Percentiles rank a stretch among this genome's conserved stretches.
phyloP scores from a whole-genome alignment of 2,113 vertebrate species.

The Hemichromis elongatus region DNA sequence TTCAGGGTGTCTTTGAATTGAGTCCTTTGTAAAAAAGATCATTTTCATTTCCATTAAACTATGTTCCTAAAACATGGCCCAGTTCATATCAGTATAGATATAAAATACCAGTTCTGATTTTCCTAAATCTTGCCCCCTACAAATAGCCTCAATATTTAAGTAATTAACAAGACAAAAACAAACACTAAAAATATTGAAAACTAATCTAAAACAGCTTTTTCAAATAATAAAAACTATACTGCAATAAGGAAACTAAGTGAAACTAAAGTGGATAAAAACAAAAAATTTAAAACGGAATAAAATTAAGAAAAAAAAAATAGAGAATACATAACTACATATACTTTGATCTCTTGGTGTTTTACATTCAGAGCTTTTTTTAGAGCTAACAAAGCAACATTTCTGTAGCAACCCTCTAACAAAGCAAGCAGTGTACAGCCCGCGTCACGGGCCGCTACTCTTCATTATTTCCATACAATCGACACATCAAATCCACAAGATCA shows the following conservation, averaged over 20 bases:
- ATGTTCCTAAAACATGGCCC: background rate
- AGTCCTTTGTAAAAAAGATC: background rate
- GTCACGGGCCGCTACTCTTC: background rate
- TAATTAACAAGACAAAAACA: background rate
- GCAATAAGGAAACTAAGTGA: background rate
- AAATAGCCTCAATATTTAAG: background rate
- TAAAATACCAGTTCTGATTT: background rate
- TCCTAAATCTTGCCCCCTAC: background rate
- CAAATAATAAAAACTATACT: background rate
- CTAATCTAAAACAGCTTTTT: background rate
- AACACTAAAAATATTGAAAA: background rate
- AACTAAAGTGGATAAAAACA: background rate
- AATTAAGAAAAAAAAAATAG: background rate
- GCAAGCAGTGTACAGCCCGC: background rate
- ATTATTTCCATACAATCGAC: conserved; percentile 15
- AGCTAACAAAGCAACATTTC: background rate
- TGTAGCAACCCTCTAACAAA: conserved; percentile 7
- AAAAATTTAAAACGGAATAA: background rate
- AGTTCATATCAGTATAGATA: background rate
- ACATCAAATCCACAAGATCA: background rate
- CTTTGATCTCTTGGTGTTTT: background rate
- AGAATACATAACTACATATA: background rate
- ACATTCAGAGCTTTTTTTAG: conserved; percentile 4
- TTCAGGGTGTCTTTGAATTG: background rate
- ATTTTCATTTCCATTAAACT: background rate